Percentiles rank a stretch among this genome's conserved stretches.
Evolutionary conservation across 2,797 vertebrate genomes (phyloP).

Genomic region (Coluber constrictor): DNA sequence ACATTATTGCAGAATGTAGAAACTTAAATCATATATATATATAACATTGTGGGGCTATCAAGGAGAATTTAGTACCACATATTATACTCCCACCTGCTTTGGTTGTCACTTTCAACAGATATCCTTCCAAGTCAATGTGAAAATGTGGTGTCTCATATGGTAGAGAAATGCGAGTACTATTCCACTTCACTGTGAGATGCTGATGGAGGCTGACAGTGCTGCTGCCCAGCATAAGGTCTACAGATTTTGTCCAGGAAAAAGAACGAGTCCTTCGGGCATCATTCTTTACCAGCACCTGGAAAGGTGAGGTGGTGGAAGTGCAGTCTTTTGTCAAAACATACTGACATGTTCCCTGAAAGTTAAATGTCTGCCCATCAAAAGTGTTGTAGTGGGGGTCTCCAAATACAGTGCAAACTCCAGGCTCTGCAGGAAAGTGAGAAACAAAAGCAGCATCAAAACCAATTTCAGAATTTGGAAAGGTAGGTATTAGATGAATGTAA

Average conservation of each 20-base stretch:
- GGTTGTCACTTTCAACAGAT: constrained; percentile 93
- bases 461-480: constrained; percentile 15
- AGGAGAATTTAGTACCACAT: background rate
- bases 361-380: constrained; percentile 96
- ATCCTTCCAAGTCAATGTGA: constrained; percentile 91
- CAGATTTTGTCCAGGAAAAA: constrained; percentile 98
- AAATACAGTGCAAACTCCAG: constrained; percentile 96
- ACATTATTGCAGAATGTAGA: background rate
- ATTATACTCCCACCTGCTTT: constrained; percentile 78
- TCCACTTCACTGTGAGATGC: constrained; percentile 92
- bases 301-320: constrained; percentile 80
- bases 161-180: constrained; percentile 88
- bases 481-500: background rate
- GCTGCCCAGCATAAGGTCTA: constrained; percentile 84
- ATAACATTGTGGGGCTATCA: background rate
- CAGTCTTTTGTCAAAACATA: constrained; percentile 94
- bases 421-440: constrained; percentile 81
- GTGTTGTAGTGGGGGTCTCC: constrained; percentile 99
- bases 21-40: background rate
- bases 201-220: constrained; percentile 88
- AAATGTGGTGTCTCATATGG: constrained; percentile 88
- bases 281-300: constrained; percentile 95
- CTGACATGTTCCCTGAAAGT: constrained; percentile 99
- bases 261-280: constrained; percentile 90
- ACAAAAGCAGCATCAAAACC: constrained; percentile 67